Percentiles rank a stretch among this genome's conserved stretches.
Conservation (phyloP, 2,797 vertebrate genomes). For the Loris lydekkerianus region DNA sequence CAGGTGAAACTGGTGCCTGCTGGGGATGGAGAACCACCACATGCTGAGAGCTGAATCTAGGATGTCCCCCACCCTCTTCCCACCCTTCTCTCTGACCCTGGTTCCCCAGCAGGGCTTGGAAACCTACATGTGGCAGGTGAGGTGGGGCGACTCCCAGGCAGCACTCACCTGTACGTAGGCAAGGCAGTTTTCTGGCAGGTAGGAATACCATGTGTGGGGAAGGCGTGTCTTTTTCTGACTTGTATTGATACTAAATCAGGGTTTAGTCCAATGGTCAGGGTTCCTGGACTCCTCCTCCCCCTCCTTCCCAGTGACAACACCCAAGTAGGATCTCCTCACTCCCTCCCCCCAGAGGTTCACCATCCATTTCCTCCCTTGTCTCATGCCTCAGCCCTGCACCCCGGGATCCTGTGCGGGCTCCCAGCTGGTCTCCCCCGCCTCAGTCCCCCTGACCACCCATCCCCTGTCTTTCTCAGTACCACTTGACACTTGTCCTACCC, state of each 20-base stretch:
- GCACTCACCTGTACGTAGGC: neutral
- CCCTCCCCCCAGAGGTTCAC: too few relatives aligned
- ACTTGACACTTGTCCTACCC: neutral
- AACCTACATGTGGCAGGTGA: too few relatives aligned
- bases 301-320: neutral
- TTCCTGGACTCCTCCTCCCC: neutral
- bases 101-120: neutral
- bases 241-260: neutral
- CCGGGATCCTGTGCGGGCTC: neutral
- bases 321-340: neutral
- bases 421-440: neutral
- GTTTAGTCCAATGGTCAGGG: neutral
- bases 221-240: neutral
- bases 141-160: accelerated
- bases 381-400: neutral
- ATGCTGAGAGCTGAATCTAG: accelerated
- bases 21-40: accelerated
- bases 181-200: neutral
- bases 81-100: neutral
- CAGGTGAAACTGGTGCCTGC: accelerated
- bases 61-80: neutral
- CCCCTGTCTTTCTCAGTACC: neutral
- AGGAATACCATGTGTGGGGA: neutral
- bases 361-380: neutral
- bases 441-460: accelerated